Percentiles rank a stretch among this genome's conserved stretches.
Conservation (phyloP, 2,113 vertebrate species). For the Hyperopisus bebe region DNA sequence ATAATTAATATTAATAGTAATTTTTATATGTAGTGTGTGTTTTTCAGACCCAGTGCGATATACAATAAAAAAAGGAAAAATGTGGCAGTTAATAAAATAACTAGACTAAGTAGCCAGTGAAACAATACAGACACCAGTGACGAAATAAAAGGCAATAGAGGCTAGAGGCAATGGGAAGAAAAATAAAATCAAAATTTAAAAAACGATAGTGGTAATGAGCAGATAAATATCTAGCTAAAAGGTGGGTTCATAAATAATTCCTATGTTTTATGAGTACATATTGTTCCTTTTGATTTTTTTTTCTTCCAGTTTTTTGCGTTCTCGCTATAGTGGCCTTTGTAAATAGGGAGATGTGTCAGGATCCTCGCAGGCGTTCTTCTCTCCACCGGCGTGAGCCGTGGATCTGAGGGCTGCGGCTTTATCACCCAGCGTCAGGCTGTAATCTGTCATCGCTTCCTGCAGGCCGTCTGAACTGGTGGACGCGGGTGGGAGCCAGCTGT, state of each 20-base stretch:
- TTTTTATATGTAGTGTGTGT: not conserved
- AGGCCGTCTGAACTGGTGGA: conserved; percentile 98
- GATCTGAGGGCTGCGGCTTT: not conserved
- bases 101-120: not conserved
- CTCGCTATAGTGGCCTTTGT: not conserved
- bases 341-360: not conserved
- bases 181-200: not conserved
- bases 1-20: not conserved
- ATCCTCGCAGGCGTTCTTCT: not conserved
- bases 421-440: not conserved
- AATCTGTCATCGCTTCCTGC: not conserved
- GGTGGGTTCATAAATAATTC: not conserved
- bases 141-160: not conserved
- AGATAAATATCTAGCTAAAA: not conserved
- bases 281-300: not conserved
- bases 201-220: not conserved
- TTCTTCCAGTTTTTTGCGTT: not conserved
- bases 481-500: conserved; percentile 76
- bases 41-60: not conserved
- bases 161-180: not conserved
- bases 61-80: not conserved
- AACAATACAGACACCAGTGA: not conserved
- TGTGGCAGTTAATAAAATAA: not conserved
- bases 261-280: not conserved
- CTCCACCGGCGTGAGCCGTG: not conserved